A percentile compares a stretch with the other conserved stretches of the same genome.
phyloP scores from a whole-genome alignment of 2,113 vertebrate species.

The Menidia beryllina region DNA sequence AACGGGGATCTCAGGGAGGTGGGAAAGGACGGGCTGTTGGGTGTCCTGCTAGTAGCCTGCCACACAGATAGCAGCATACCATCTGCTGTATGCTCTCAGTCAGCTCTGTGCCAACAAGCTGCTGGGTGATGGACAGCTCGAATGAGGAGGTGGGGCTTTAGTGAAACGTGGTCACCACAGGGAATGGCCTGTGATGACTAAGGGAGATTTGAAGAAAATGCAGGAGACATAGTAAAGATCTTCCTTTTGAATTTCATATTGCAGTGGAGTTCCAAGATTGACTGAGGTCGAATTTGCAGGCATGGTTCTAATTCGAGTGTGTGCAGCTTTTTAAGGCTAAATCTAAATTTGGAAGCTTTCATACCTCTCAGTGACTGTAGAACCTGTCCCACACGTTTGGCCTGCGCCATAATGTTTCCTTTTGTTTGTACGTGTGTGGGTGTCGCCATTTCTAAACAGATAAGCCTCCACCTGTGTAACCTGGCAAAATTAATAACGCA shows the following conservation, averaged over 20 bases:
- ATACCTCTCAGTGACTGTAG: constrained; percentile 57
- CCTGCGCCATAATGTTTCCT: constrained; percentile 59
- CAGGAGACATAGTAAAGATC: constrained; percentile 31
- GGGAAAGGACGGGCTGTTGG: constrained; percentile 57
- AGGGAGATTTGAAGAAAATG: constrained; percentile 22
- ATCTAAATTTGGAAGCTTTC: constrained; percentile 67
- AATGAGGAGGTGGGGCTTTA: constrained; percentile 38
- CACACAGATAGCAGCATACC: constrained; percentile 75
- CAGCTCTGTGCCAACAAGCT: constrained; percentile 75
- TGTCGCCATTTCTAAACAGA: constrained; percentile 50
- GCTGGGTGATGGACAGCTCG: constrained; percentile 71
- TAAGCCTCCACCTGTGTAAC: constrained; percentile 64
- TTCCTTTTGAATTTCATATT: constrained; percentile 27
- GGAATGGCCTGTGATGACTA: constrained; percentile 33
- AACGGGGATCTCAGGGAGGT: constrained; percentile 44
- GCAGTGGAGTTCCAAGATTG: constrained; percentile 25
- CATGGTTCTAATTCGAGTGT: constrained; percentile 62
- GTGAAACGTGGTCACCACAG: constrained; percentile 9
- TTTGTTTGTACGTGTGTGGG: constrained; percentile 57
- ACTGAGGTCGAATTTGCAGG: constrained; percentile 53
- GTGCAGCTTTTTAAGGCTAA: too few species aligned
- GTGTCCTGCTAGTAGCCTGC: constrained; percentile 76
- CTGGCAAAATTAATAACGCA: constrained; percentile 78
- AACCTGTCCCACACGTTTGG: constrained; percentile 71
- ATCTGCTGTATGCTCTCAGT: constrained; percentile 79